Base-by-base conservation (phyloP, 1,140 invertebrate species). In the Aphaenogaster ashmeadi region DNA sequence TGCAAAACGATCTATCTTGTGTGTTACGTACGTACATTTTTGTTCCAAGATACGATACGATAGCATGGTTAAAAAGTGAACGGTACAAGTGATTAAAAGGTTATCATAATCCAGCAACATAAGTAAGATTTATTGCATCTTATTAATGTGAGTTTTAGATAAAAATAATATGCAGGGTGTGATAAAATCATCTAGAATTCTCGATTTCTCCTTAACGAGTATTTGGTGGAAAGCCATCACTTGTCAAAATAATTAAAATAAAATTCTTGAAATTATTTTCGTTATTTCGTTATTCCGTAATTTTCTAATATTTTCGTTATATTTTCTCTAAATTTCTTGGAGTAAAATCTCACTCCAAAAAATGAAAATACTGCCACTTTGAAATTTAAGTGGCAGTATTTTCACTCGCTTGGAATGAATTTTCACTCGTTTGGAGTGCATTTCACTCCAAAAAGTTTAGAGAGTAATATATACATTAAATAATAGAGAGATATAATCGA, bases 121-220 rank as follows among this genome's bases (percentile, higher is more conserved):
- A 44, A 44, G 52, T 60, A 77, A 77, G 36, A 77, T 77, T 44
- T 62, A 44, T 77, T 58, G 38, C 52, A 56, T 41, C 36, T 74
- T 56, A 56, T 77, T 77, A 77, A 71, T 15, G 27, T 18, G 15
- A 60, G 21, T 27, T 60, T 41, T 38, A 33, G 8, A 77, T 77
- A 44, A 77, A 77, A 77, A 4, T 67, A 36, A 72, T 33, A 33
- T 33, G 36, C 18, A 52, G 11, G 6, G 3, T 18, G 8, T 72
- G 27, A 72, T 52, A 52, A 72, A 18, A 52, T 72, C 36, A 66
- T 36, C 8, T 41, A 47, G 38, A 56, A 21, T 5, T 27, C 27
- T 27, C 27, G 18, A 13, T 47, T 69, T 13, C 5, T 13, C n/a
- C 11, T 47, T 47, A 21, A 41, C 3, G 5, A 69, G 6, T 21